Evolutionary conservation across 2,797 vertebrate species (phyloP), one percentile per base, ranked within the genome.

Genomic region (Coccyzus lansbergi): DNA sequence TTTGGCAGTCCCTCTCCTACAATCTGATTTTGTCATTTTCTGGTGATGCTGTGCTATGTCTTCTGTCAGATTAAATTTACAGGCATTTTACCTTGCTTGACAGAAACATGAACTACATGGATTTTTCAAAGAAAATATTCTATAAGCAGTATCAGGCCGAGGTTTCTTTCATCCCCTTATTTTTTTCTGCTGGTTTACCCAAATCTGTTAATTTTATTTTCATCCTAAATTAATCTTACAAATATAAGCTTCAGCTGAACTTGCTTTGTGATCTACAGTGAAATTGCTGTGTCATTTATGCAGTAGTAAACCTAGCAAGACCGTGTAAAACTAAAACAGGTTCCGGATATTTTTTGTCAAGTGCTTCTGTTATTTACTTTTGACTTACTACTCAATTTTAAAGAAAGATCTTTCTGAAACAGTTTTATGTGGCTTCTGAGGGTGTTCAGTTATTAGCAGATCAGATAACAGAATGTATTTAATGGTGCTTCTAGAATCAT

Each of bases 41-140:
- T 58, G 71, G 92, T 60, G 90, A 70, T 90, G 80, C 88, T 96
- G 81, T 96, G 92, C 91, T 95, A 55, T 75, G 59, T 95, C 91
- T 96, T 86, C 93, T 94, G 92, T 88, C 81, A 92, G 77, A 83
- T 88, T 95, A 88, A 97, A 96, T 95, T 97, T 95, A 92, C 67
- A 94, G 88, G 76, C 64, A 33, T 68, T 46, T 95, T 93, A 84
- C 88, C 75, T 91, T 36, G 36, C 67, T 78, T 92, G 91, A 81
- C 88, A 91, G 86, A 83, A 97, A 96, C 36, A 79, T 76, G 94
- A 95, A 79, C 71, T 67, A 86, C 92, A 63, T 78, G 86, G 85
- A 84, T 96, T 96, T 97, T 92, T 94, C 83, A 86, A 95, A 94
- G 51, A 79, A 94, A 88, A 83, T 71, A 64, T 87, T 97, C 55